Evolutionary conservation across 2,113 vertebrate genomes (phyloP).

Genomic region (Mustela lutreola): DNA sequence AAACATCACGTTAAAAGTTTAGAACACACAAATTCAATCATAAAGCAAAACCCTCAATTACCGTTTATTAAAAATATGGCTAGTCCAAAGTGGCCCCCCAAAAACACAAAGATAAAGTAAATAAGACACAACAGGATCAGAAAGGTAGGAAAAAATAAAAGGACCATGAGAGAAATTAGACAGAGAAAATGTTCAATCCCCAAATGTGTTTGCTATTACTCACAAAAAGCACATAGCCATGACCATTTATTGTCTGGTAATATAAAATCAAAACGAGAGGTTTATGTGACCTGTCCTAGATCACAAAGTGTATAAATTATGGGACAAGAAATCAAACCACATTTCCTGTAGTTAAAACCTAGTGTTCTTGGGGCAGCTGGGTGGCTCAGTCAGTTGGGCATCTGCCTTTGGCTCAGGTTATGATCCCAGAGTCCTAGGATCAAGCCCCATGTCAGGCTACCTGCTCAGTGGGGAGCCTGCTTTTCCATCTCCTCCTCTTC

Average conservation of each 20-base stretch:
- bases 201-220: background rate
- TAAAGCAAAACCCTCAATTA: background rate
- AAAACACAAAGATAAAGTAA: background rate
- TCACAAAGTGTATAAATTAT: background rate
- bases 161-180: background rate
- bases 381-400: no score
- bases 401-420: no score
- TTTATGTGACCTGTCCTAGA: background rate
- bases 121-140: background rate
- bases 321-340: slow-evolving; percentile 22
- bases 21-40: background rate
- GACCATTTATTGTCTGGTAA: background rate
- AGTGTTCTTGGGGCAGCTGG: background rate
- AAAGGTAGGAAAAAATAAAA: background rate
- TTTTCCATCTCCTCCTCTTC: no score
- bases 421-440: no score
- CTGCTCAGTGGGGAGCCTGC: no score
- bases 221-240: background rate
- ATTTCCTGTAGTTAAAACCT: background rate
- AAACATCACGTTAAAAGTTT: background rate
- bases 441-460: no score
- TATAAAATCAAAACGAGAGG: slow-evolving; percentile 5
- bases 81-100: background rate
- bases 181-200: background rate
- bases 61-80: background rate